Evolutionary conservation across 1,140 invertebrate genomes (phyloP), one percentile per base, ranked within the genome.

Genomic region (Rhagoletis pomonella): DNA sequence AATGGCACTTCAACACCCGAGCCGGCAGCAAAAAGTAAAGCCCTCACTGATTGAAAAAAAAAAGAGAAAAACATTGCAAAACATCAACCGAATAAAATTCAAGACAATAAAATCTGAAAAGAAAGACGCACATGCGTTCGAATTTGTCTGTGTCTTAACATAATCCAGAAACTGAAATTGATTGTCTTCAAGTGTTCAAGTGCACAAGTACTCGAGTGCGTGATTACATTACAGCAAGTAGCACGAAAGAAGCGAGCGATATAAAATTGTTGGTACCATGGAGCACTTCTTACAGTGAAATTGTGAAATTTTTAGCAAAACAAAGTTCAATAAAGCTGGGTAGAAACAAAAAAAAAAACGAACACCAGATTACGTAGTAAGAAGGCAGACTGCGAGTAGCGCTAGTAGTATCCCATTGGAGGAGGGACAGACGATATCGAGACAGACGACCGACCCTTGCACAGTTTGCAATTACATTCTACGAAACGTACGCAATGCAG

Each of bases 401-500:
- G 10, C 50, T 55, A 7, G 1, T 67, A 67, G 58, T 12, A 19
- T 69, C 65, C 29, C 42, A 3, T 9, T 50, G 44, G 9, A 4
- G 29, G 39, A 67, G n/a, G 62, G 4, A 69, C 10, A 29, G 60
- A 62, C 73, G 47, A 0, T 14, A 6, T 3, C 60, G 60, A 62
- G 60, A 62, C 60, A 9, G 67, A 44, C 67, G 67, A 73, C 39
- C 67, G 47, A 55, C 42, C 19, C 50, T 81, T 55, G 47, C 4
- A 3, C 73, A 50, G 73, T 81, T n/a, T 81, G 73, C 47, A 81
- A 81, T 81, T 81, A 81, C 73, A 81, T 81, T 81, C 73, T 81
- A 81, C 73, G 73, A 81, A 81, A 17, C 44, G 12, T 14, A 62
- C 60, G 12, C n/a, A 62, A 62, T 62, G 60, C n/a, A 17, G 60